Evolutionary conservation across 2,888 invertebrate species (phyloP).

Genomic region (Resseliella maxima): DNA sequence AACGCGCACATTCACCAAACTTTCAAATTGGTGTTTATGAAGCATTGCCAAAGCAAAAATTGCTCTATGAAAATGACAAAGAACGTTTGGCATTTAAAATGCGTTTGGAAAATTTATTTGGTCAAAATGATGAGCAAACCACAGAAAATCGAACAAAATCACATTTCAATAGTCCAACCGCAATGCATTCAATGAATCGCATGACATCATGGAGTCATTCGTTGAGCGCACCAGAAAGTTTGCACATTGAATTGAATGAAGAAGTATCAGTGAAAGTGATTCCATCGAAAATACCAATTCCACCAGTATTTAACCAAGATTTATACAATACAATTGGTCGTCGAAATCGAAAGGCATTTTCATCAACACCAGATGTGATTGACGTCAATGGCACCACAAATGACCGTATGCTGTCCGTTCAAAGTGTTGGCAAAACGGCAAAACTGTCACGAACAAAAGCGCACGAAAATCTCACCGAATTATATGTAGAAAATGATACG

Average conservation of each 20-base stretch:
- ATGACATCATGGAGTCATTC: not conserved
- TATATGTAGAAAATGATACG: not conserved
- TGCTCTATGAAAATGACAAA: slow-evolving; percentile 13
- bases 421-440: not conserved
- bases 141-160: not conserved
- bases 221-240: not conserved
- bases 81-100: not conserved
- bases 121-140: not conserved
- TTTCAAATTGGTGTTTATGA: slow-evolving; percentile 42
- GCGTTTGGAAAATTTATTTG: slow-evolving; percentile 37
- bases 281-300: slow-evolving; percentile 31
- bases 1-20: not conserved
- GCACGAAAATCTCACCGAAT: slow-evolving; percentile 15
- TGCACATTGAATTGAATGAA: not conserved
- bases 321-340: slow-evolving; percentile 8
- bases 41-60: slow-evolving; percentile 10
- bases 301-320: slow-evolving; percentile 16
- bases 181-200: not conserved
- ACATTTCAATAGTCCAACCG: no score
- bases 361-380: slow-evolving; percentile 12
- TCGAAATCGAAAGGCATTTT: slow-evolving; percentile 5
- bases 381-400: not conserved
- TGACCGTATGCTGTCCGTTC: not conserved
- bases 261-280: not conserved
- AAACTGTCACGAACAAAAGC: slow-evolving; percentile 37